A percentile compares a stretch with the other conserved stretches of the same genome.
Conservation (phyloP, 2,797 vertebrate genomes). For the Echeneis naucrates region DNA sequence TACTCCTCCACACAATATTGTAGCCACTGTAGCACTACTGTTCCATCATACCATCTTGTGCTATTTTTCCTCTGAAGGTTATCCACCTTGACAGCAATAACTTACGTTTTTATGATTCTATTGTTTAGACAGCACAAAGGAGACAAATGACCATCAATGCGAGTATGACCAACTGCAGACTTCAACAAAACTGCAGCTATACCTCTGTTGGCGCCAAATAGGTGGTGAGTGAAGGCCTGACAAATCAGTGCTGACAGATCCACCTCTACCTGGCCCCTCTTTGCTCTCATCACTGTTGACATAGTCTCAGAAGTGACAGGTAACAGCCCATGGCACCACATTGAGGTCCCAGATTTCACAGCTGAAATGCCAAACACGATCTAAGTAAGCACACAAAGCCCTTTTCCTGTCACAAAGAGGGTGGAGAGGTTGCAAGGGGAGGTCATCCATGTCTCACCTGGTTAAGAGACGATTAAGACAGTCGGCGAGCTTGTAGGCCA, state of each 20-base stretch:
- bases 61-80: slow-evolving; percentile 37
- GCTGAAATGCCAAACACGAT: slow-evolving; percentile 67
- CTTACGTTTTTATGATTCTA: slow-evolving; percentile 53
- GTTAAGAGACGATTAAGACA: slow-evolving; percentile 66
- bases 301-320: slow-evolving; percentile 49
- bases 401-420: slow-evolving; percentile 52
- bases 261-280: slow-evolving; percentile 76
- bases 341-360: slow-evolving; percentile 41
- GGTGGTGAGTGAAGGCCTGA: slow-evolving; percentile 67
- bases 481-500: slow-evolving; percentile 25
- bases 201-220: slow-evolving; percentile 53
- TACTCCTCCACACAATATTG: not conserved
- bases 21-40: not conserved
- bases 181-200: slow-evolving; percentile 43
- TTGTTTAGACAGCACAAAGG: slow-evolving; percentile 61
- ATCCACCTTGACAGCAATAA: slow-evolving; percentile 62
- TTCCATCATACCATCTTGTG: not conserved
- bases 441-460: slow-evolving; percentile 75
- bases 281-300: slow-evolving; percentile 55
- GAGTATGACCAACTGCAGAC: slow-evolving; percentile 57
- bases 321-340: slow-evolving; percentile 49
- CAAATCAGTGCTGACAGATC: slow-evolving; percentile 66
- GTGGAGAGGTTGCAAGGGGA: slow-evolving; percentile 34
- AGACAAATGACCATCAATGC: slow-evolving; percentile 56
- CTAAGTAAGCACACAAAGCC: slow-evolving; percentile 29